Evolutionary conservation across 2,113 vertebrate species (phyloP).

Genomic region (Dryoscopus gambensis): DNA sequence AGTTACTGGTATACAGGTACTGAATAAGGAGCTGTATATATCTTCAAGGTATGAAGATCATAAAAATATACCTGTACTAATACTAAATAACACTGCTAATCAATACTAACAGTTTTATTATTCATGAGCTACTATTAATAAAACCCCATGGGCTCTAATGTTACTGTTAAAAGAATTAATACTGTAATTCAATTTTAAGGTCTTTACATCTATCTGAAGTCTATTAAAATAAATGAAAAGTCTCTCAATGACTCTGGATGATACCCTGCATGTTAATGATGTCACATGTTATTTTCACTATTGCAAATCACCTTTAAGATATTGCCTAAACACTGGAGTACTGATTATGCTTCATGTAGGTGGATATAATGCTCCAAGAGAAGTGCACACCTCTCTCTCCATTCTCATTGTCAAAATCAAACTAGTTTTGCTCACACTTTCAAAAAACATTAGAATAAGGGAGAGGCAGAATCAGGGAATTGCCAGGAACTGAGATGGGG

Average conservation of each 20-base stretch:
- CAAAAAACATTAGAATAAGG: not conserved
- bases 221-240: slow-evolving; percentile 59
- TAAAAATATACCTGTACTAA: not conserved
- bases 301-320: slow-evolving; percentile 19
- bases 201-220: slow-evolving; percentile 30
- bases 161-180: slow-evolving; percentile 36
- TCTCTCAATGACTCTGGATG: not conserved
- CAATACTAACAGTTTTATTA: slow-evolving; percentile 51
- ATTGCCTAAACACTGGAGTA: not conserved
- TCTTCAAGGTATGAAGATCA: not conserved
- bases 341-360: not conserved
- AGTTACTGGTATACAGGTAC: not conserved
- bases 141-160: not conserved
- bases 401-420: not conserved
- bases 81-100: slow-evolving; percentile 37
- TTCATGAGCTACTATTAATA: slow-evolving; percentile 26
- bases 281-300: not conserved
- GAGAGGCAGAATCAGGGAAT: not conserved
- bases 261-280: slow-evolving; percentile 23
- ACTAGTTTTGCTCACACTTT: not conserved
- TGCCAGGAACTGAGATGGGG: not conserved
- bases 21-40: not conserved
- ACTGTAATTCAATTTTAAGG: slow-evolving; percentile 54
- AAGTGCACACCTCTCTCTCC: not conserved
- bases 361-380: not conserved